These are phyloP conservation scores for Geodia barretti DNA, from an alignment of 37 sponge, comb jelly and placozoan species.

Conservation along the genomic window DNA sequence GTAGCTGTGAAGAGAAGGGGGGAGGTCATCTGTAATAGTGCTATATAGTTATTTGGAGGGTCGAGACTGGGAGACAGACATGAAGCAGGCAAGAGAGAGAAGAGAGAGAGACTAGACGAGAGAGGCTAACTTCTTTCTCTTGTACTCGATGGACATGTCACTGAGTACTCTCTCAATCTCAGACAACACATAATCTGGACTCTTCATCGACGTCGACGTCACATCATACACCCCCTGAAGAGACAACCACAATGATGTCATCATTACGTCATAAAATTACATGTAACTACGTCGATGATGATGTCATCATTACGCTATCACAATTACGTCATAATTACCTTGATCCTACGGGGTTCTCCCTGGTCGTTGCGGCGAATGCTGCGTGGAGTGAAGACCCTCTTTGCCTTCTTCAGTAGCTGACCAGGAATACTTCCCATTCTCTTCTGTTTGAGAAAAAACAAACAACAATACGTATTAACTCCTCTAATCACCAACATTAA, in stretches of 20 bases:
- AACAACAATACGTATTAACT: background rate
- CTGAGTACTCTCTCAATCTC: conserved; percentile 72
- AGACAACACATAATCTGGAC: conserved; percentile 71
- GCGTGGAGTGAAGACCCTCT: conserved; percentile 17
- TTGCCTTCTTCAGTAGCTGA: conserved; percentile 30
- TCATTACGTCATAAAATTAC: background rate
- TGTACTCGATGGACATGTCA: conserved; percentile 36
- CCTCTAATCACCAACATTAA: background rate
- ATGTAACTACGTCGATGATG: background rate
- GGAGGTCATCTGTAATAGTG: no score
- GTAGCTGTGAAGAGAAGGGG: background rate
- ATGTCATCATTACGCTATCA: no score
- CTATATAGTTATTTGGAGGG: no score
- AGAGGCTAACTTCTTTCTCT: conserved; percentile 46
- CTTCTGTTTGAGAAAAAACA: conserved; percentile 5
- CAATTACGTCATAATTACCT: no score
- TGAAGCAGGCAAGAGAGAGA: background rate
- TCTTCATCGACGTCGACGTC: conserved; percentile 73
- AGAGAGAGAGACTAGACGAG: background rate
- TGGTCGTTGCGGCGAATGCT: background rate
- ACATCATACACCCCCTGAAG: conserved; percentile 75
- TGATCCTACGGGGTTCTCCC: conserved; percentile 29
- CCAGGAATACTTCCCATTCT: conserved; percentile 27
- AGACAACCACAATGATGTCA: background rate
- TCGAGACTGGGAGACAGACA: background rate